phyloP scores from a whole-genome alignment of 2,888 invertebrate species.

The Lucinisca nassula region DNA sequence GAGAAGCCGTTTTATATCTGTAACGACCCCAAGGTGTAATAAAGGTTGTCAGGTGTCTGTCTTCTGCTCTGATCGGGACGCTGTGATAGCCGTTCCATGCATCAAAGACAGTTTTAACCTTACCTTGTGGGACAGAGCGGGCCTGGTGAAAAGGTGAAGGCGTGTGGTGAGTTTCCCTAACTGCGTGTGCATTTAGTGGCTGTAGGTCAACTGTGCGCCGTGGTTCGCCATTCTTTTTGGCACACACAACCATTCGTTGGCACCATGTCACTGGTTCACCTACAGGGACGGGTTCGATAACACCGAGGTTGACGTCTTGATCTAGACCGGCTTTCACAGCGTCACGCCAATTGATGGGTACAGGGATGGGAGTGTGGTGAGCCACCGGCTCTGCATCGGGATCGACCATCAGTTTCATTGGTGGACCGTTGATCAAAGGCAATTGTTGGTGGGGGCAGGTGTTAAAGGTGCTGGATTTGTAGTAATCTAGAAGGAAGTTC shows the following conservation, averaged over 20 bases:
- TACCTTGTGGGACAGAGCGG: not conserved
- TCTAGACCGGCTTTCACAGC: constrained; percentile 75
- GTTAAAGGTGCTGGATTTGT: constrained; percentile 77
- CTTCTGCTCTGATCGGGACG: not conserved
- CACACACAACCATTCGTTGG: constrained; percentile 69
- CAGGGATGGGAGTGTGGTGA: constrained; percentile 75
- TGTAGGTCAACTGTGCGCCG: constrained; percentile 76
- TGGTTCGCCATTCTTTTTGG: constrained; percentile 72
- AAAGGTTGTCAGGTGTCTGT: too few species aligned
- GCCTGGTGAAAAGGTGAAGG: not conserved
- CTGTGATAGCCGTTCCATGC: not conserved
- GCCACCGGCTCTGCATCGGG: constrained; percentile 71
- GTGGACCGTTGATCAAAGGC: constrained; percentile 71
- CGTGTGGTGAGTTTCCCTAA: constrained; percentile 70
- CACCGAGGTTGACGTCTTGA: constrained; percentile 68
- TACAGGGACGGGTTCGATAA: constrained; percentile 62
- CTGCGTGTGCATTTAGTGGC: constrained; percentile 69
- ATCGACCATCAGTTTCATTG: constrained; percentile 72
- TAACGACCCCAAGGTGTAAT: too few species aligned
- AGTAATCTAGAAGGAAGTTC: constrained; percentile 68
- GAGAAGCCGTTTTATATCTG: too few species aligned
- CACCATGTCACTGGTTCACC: constrained; percentile 76
- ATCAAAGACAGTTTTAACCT: not conserved
- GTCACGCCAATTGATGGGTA: constrained; percentile 77
- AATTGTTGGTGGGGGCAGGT: constrained; percentile 74